Base-by-base conservation (phyloP, 2,797 vertebrate genomes). In the Sebastes steindachneri region DNA sequence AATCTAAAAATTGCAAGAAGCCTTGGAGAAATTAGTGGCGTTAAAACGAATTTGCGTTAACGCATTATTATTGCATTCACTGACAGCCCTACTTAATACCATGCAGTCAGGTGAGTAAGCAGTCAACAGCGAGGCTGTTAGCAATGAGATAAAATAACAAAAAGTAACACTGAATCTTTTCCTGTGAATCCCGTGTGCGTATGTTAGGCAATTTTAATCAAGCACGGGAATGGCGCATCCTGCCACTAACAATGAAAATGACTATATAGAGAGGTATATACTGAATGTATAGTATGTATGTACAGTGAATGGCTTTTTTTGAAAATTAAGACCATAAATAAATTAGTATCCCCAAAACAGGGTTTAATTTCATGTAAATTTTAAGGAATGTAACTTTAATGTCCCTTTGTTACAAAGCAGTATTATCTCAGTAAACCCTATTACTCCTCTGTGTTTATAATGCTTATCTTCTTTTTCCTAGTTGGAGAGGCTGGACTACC, bases 401-500 rank as follows among this genome's bases (percentile, higher is more conserved):
- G 8, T 12, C 10, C 25, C 28, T 51, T 58, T 35, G 10, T 45
- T 45, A 73, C 25, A 48, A 45, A 31, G 25, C 7, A 23, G 10
- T 51, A 68, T n/a, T 45, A 37, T 12, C 35, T 37, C 35, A 37
- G 35, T 35, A 17, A 57, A 11, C 35, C 1, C 9, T 51, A 11
- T 25, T 29, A 31, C 4, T 68, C 4, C 3, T 64, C 3, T 33
- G 8, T 70, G 5, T 81, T 64, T 58, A 35, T 77, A 15, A 41
- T 73, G 5, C 37, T 21, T n/a, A 21, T 84, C 7, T 68, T 11
- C n/a, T 84, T 71, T 82, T 73, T 82, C 35, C 19, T 68, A 94
- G 94, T 79, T 96, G 88, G 68, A 84, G 35, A 95, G 68, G 41
- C 74, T 96, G 79, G 3, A 80, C 9, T 94, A 87, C 45, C 76